Evolutionary conservation across 2,113 vertebrate genomes (phyloP).

Genomic region (Glaucomys volans): DNA sequence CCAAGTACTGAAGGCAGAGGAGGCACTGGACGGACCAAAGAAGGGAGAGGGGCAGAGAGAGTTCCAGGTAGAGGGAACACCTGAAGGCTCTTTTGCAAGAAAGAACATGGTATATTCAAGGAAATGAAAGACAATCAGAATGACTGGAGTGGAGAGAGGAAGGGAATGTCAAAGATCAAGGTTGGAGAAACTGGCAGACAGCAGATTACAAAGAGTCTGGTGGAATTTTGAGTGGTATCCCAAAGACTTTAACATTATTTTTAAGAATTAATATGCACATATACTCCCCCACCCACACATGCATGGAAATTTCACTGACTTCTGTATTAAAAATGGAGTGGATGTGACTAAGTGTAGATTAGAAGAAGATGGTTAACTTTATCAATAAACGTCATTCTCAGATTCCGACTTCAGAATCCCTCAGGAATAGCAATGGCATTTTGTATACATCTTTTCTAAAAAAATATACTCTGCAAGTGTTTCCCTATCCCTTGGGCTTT

Average conservation of each 20-base stretch:
- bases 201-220: not conserved
- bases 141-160: not conserved
- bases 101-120: not conserved
- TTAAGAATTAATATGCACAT: not conserved
- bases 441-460: not conserved
- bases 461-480: not conserved
- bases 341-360: not conserved
- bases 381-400: not conserved
- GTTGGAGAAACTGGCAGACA: not conserved
- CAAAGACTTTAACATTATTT: not conserved
- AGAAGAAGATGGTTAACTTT: not conserved
- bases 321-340: not conserved
- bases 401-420: not conserved
- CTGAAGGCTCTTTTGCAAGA: not conserved
- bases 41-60: not conserved
- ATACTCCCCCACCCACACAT: not conserved
- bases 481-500: not conserved
- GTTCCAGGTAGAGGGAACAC: not conserved
- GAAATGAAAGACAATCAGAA: not conserved
- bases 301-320: not conserved
- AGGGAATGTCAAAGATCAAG: not conserved
- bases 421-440: not conserved
- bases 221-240: slow-evolving; percentile 37
- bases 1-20: not conserved
- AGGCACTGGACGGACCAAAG: not conserved